These are phyloP conservation scores for Myotis brandtii DNA, from an alignment of 2,113 vertebrate species.

Conservation along the genomic window DNA sequence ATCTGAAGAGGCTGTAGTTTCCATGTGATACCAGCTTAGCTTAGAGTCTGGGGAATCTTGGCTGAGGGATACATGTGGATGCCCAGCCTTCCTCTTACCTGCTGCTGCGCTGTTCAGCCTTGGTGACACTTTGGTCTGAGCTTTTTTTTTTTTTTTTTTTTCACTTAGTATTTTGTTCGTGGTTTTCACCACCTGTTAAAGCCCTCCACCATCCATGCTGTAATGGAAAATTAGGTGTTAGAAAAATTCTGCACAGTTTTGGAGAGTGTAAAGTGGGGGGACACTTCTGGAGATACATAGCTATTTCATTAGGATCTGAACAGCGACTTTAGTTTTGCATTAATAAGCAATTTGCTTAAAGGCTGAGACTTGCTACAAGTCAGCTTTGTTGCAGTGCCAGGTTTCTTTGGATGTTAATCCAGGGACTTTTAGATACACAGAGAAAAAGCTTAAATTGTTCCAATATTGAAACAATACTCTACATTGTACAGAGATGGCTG, in stretches of 20 bases:
- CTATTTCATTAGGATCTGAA: constrained; percentile 66
- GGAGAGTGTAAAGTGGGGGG: constrained; percentile 42
- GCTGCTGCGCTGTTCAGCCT: not conserved
- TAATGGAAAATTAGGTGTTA: not conserved
- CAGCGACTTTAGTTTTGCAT: constrained; percentile 63
- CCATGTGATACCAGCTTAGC: not conserved
- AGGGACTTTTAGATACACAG: constrained; percentile 83
- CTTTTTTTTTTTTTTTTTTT: not conserved
- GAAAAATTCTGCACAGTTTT: constrained; percentile 47
- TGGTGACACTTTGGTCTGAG: not conserved
- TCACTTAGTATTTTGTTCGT: not conserved
- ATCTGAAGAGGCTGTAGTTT: not conserved
- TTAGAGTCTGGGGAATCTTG: not conserved
- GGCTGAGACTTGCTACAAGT: constrained; percentile 83
- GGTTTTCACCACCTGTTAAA: not conserved
- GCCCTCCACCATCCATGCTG: not conserved
- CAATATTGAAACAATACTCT: constrained; percentile 78
- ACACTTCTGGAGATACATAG: constrained; percentile 47
- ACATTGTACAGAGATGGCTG: constrained; percentile 78
- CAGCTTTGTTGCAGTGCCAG: constrained; percentile 79
- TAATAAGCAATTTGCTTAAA: constrained; percentile 84
- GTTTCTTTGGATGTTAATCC: constrained; percentile 84
- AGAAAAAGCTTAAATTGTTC: constrained; percentile 83
- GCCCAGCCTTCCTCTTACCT: not conserved
- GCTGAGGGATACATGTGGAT: not conserved